Base-by-base conservation (phyloP, 2,113 vertebrate species). In the Indicator maculatus region DNA sequence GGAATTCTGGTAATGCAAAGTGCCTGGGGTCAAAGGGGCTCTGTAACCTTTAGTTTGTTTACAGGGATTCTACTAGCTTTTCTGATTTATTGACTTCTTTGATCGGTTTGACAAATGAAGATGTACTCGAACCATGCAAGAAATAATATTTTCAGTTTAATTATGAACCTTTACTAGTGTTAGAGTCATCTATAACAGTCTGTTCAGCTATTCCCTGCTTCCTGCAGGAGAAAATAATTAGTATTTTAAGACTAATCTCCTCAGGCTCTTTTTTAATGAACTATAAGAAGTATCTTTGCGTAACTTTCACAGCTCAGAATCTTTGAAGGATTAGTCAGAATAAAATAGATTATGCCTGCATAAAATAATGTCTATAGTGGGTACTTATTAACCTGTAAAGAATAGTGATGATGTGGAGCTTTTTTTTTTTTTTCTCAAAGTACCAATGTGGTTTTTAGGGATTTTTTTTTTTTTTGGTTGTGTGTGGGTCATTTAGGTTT, bases 141-240 rank as follows among this genome's bases (percentile, higher is more conserved):
- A 83, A 90, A 65, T 71, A 59, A 53, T 82, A 71, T 77, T 85
- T 73, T 72, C 56, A 38, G n/a, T 66, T 86, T 81, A 19, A 55
- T 88, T 2, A 0, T 76, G 74, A 65, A 47, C 13, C 7, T 83
- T 88, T 74, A 24, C 20, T 66, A 47, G 33, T 10, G 14, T 75
- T 90, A 87, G 26, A 9, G 8, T 75, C 30, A 72, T 91, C 58
- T 65, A 17, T 71, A 70, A 55, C 53, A 45, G 60, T 18, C 24
- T 80, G 41, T 82, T 94, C 67, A 77, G 15, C 30, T 90, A n/a
- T 83, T 63, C 58, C 59, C 33, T 33, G 47, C 16, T 84, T 93
- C 87, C 65, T 61, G 55, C 11, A 41, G 80, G 44, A 92, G 60
- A 93, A 95, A 86, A 87, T 81, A 92, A 92, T 92, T 93, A 93